These are phyloP conservation scores for Hydrozoanthus gracilis DNA, from an alignment of 92 coral and sea anemone species.

Conservation along the genomic window DNA sequence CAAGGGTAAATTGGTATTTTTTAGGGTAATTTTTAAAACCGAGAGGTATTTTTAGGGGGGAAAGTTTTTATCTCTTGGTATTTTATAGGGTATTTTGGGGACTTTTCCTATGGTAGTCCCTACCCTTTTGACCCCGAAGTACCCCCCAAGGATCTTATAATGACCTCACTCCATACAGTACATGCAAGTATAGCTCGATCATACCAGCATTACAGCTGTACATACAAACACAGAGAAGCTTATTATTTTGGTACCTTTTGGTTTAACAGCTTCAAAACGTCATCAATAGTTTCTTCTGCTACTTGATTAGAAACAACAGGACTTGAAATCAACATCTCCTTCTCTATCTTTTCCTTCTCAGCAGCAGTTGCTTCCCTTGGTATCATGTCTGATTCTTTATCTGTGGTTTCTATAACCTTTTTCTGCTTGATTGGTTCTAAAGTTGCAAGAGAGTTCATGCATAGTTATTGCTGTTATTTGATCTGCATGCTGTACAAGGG, in stretches of 20 bases:
- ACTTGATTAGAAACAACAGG: background rate
- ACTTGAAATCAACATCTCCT: background rate
- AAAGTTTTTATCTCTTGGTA: too few species aligned
- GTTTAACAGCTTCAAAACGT: constrained; percentile 7
- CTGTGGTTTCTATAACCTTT: background rate
- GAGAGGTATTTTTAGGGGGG: too few species aligned
- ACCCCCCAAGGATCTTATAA: too few species aligned
- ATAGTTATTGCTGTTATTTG: too few species aligned
- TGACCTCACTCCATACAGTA: background rate
- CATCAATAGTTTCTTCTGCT: background rate
- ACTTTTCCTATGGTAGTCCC: too few species aligned
- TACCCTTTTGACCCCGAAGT: too few species aligned
- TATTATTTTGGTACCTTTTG: constrained; percentile 2
- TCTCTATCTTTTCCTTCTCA: background rate
- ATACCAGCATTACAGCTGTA: background rate
- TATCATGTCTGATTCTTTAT: background rate
- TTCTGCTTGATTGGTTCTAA: too few species aligned
- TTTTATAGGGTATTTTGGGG: too few species aligned
- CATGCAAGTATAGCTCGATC: background rate
- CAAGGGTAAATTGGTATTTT: too few species aligned
- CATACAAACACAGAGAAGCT: background rate
- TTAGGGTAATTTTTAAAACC: too few species aligned
- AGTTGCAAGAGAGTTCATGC: too few species aligned
- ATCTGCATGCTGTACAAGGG: too few species aligned
- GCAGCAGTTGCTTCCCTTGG: background rate